A percentile compares a stretch with the other conserved stretches of the same genome.
Evolutionary conservation across 2,113 vertebrate species (phyloP).

Genomic region (Pycnonotus jocosus): DNA sequence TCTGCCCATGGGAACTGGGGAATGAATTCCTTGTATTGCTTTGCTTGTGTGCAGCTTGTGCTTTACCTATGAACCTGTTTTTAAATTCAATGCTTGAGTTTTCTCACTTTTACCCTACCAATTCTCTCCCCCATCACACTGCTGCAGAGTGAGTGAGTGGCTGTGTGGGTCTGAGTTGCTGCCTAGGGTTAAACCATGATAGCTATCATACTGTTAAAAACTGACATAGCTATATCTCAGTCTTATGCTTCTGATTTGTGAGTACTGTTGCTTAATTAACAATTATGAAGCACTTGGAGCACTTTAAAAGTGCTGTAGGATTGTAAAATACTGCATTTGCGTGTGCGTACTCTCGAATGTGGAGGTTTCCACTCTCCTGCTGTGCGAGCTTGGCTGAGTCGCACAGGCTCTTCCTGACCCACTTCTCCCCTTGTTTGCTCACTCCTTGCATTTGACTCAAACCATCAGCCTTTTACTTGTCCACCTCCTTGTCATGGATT

Average conservation of each 20-base stretch:
- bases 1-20: background rate
- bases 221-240: background rate
- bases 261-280: background rate
- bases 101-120: background rate
- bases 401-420: background rate
- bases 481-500: background rate
- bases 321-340: background rate
- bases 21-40: background rate
- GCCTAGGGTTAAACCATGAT: background rate
- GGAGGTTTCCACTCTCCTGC: background rate
- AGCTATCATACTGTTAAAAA: background rate
- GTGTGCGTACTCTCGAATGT: accelerated
- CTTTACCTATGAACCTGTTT: background rate
- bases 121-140: accelerated
- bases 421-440: background rate
- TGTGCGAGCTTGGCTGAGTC: background rate
- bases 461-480: background rate
- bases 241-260: background rate
- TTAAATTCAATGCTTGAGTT: background rate
- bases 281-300: background rate
- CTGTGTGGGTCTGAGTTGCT: background rate
- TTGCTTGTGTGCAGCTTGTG: background rate
- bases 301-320: background rate
- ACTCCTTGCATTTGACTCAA: background rate
- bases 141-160: accelerated